These are phyloP conservation scores for Penaeus chinensis DNA, from an alignment of 1,140 invertebrate species.

Conservation along the genomic window DNA sequence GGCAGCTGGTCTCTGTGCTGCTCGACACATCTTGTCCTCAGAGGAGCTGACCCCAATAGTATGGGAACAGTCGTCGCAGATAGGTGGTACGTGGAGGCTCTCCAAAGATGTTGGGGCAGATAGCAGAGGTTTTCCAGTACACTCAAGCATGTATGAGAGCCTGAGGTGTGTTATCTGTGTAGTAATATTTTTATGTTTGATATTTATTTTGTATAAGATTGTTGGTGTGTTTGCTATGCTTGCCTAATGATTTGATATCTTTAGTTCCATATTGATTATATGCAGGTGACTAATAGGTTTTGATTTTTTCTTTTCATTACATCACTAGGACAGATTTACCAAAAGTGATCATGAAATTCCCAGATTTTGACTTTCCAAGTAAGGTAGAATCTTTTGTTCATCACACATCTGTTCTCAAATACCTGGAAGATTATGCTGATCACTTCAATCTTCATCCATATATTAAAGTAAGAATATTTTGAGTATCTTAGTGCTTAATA, in stretches of 20 bases:
- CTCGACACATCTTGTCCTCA: slow-evolving; percentile 43
- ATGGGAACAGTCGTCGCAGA: slow-evolving; percentile 38
- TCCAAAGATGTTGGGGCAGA: not conserved
- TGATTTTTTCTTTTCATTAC: no score
- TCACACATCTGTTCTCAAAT: slow-evolving; percentile 1
- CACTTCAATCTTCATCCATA: not conserved
- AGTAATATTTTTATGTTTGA: not conserved
- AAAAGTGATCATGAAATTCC: no score
- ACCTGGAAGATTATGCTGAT: slow-evolving; percentile 14
- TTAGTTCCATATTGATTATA: no score
- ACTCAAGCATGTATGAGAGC: slow-evolving; percentile 3
- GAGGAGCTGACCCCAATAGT: slow-evolving; percentile 43
- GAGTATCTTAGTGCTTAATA: not conserved
- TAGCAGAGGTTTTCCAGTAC: not conserved
- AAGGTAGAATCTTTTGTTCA: slow-evolving; percentile 2
- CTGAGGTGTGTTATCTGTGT: not conserved
- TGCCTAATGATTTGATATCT: no score
- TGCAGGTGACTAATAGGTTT: no score
- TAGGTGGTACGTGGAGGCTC: slow-evolving; percentile 13
- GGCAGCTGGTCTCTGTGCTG: slow-evolving; percentile 64
- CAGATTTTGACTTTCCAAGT: not conserved
- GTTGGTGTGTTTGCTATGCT: no score
- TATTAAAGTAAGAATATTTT: not conserved
- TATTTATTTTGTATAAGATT: not conserved
- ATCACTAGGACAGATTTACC: no score